phyloP scores from a whole-genome alignment of 2,888 invertebrate genomes.

The Sinhomidia bicolor region DNA sequence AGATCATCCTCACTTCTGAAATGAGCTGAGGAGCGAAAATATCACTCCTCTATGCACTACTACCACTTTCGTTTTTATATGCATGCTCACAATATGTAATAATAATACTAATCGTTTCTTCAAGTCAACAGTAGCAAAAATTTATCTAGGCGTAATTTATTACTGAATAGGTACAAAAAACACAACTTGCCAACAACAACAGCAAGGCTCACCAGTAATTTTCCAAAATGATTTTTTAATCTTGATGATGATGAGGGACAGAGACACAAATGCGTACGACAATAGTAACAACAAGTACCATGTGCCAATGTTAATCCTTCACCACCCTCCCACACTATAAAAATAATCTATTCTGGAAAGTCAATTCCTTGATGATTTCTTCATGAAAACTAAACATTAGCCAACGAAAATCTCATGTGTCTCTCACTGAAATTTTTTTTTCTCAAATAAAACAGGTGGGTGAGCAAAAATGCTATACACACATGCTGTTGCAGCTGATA shows the following conservation, averaged over 20 bases:
- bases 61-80: slow-evolving; percentile 10
- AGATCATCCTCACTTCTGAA: background rate
- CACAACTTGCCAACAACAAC: background rate
- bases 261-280: background rate
- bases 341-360: slow-evolving; percentile 40
- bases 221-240: background rate
- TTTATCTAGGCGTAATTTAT: slow-evolving; percentile 27
- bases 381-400: background rate
- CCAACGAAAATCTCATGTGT: background rate
- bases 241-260: background rate
- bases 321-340: background rate
- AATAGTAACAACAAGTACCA: background rate
- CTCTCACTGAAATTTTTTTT: background rate
- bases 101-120: too few species aligned
- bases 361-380: slow-evolving; percentile 11
- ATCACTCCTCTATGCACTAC: background rate
- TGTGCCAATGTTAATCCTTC: slow-evolving; percentile 20
- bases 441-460: slow-evolving; percentile 1
- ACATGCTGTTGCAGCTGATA: slow-evolving; percentile 3
- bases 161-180: background rate
- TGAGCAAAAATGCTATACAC: background rate
- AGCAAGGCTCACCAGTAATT: background rate
- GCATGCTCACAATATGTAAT: background rate
- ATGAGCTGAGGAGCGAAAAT: too few species aligned
- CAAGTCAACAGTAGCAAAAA: background rate